Base-by-base conservation (phyloP, 2,797 vertebrate genomes). In the Xerus rutilus region DNA sequence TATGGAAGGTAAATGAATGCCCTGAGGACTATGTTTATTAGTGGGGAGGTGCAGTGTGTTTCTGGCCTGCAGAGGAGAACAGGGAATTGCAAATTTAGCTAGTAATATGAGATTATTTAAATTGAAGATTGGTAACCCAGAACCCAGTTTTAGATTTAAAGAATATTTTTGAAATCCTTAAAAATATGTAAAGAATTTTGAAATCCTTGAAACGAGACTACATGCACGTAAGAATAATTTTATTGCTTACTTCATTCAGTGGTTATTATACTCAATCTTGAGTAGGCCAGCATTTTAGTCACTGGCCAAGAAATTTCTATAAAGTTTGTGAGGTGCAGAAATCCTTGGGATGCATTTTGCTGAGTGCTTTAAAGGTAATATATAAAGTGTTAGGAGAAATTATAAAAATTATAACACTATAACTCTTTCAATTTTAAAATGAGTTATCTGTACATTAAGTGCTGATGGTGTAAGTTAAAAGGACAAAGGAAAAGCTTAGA, bases 371-470 rank as follows among this genome's bases (percentile, higher is more conserved):
- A 94, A 95, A 92, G 49, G 72, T 89, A 95, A 79, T 89, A 82
- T 69, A 70, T 72, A 92, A 97, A 94, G 32, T 13, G 43, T 87
- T 88, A 77, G 25, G 59, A 64, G 35, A 97, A 93, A 96, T 94
- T 97, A 90, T 89, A 95, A 97, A 97, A 97, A 91, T 91, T 88
- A 88, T 84, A 96, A 94, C 69, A 59, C 43, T 73, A 15, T 82
- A 88, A 95, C 23, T 45, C 28, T 94, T 94, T 82, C 76, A 49
- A 54, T 90, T 94, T 97, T 84, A 94, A 95, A 25, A 8, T 87
- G 78, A 94, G 52, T 95, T 97, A 94, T 96, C 85, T 96, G 13
- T 39, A 93, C 89, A 78, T 93, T 96, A 97, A 97, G 59, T 72
- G 70, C 85, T 89, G 83, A 95, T 81, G 69, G 30, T 82, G 1